phyloP scores from a whole-genome alignment of 2,888 invertebrate genomes.

The Cataglyphis cursor region DNA sequence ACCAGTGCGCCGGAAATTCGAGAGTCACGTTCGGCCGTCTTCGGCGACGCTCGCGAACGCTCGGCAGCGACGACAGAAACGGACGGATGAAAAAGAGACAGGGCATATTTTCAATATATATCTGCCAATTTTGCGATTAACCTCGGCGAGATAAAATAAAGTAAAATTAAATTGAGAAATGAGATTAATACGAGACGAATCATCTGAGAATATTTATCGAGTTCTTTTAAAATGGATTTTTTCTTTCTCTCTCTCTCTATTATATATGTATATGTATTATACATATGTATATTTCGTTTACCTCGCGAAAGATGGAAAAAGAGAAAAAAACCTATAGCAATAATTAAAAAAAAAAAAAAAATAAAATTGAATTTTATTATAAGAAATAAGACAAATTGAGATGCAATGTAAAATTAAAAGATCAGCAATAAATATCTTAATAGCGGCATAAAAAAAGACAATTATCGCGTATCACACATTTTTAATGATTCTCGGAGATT shows the following conservation, averaged over 20 bases:
- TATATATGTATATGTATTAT: too few species aligned
- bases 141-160: background rate
- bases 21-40: constrained; percentile 27
- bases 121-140: too few species aligned
- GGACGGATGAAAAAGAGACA: background rate
- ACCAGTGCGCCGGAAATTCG: constrained; percentile 23
- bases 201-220: too few species aligned
- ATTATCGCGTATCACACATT: background rate
- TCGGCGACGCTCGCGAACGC: constrained; percentile 49
- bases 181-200: background rate
- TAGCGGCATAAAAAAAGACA: background rate
- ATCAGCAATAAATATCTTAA: background rate
- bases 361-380: too few species aligned
- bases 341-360: background rate
- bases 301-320: background rate
- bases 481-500: background rate
- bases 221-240: too few species aligned
- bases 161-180: background rate
- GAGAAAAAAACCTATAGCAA: too few species aligned
- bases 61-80: constrained; percentile 17
- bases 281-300: background rate
- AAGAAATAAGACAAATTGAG: too few species aligned
- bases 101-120: background rate
- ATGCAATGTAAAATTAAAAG: too few species aligned
- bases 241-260: too few species aligned